phyloP scores from a whole-genome alignment of 2,797 vertebrate species.

The Mycteria americana region DNA sequence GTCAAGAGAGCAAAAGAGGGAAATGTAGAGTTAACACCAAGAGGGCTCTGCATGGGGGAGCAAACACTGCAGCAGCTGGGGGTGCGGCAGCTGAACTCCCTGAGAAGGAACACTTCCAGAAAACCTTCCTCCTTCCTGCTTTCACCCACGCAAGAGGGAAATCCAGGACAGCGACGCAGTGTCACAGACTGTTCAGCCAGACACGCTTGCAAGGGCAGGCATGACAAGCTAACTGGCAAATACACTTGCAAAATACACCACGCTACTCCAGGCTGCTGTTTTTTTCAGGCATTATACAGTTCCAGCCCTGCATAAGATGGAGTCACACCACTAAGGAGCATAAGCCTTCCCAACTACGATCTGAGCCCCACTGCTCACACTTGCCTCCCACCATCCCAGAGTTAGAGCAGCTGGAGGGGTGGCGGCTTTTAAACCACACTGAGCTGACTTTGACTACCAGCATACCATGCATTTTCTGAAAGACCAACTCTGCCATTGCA shows the following conservation, averaged over 20 bases:
- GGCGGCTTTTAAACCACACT: background rate
- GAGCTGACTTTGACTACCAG: background rate
- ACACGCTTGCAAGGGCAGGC: fast-evolving
- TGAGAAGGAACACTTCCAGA: background rate
- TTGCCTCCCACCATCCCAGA: background rate
- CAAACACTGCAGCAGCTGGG: background rate
- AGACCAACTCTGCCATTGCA: background rate
- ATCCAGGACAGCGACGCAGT: fast-evolving
- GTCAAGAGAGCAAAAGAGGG: background rate
- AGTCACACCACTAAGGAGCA: background rate
- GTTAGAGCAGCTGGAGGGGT: background rate
- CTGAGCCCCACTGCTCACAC: background rate
- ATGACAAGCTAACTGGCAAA: background rate
- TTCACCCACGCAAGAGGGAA: background rate
- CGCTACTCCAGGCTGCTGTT: background rate
- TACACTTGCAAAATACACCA: background rate
- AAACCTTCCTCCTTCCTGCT: background rate
- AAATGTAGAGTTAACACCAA: background rate
- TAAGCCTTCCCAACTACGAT: background rate
- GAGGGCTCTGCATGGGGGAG: background rate
- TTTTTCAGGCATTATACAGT: background rate
- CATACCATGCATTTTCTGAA: background rate
- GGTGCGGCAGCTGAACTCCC: background rate
- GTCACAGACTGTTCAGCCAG: background rate
- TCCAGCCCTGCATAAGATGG: background rate